A percentile compares a stretch with the other conserved stretches of the same genome.
Evolutionary conservation across 2,113 vertebrate species (phyloP).

Genomic region (Hucho hucho): DNA sequence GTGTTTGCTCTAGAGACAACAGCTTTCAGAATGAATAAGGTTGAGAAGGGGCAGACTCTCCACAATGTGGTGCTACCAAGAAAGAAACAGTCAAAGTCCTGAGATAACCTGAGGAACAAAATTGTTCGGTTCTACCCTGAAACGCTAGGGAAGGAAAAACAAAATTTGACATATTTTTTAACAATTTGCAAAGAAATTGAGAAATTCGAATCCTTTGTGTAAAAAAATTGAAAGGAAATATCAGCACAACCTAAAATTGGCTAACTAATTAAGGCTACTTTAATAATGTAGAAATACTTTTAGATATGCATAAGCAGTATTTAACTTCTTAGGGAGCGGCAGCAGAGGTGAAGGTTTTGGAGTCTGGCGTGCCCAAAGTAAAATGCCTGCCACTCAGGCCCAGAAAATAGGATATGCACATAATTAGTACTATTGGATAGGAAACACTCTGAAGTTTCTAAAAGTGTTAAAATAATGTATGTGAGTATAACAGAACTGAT

Average conservation of each 20-base stretch:
- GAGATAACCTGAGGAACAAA: slow-evolving; percentile 43
- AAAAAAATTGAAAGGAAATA: not conserved
- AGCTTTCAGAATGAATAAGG: slow-evolving; percentile 69
- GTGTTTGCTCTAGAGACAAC: slow-evolving; percentile 66
- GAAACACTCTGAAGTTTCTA: too few relatives aligned
- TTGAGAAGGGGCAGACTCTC: slow-evolving; percentile 69
- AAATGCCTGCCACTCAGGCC: too few relatives aligned
- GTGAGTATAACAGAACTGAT: too few relatives aligned
- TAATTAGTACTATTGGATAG: too few relatives aligned
- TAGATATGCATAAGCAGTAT: not conserved
- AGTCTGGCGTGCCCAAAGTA: too few relatives aligned
- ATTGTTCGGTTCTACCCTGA: slow-evolving; percentile 21
- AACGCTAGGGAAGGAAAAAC: not conserved
- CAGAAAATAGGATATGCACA: too few relatives aligned
- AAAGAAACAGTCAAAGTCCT: slow-evolving; percentile 60
- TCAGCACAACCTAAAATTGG: not conserved
- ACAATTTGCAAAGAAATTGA: not conserved
- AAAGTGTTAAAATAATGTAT: too few relatives aligned
- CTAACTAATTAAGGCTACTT: not conserved
- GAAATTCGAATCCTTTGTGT: not conserved
- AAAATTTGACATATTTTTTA: slow-evolving; percentile 13
- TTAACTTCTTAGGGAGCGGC: too few relatives aligned
- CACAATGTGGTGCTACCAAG: slow-evolving; percentile 64
- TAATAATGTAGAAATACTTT: not conserved
- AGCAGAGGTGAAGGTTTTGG: too few relatives aligned